Base-by-base conservation (phyloP, 2,888 invertebrate genomes). In the Morpho deidamia region DNA sequence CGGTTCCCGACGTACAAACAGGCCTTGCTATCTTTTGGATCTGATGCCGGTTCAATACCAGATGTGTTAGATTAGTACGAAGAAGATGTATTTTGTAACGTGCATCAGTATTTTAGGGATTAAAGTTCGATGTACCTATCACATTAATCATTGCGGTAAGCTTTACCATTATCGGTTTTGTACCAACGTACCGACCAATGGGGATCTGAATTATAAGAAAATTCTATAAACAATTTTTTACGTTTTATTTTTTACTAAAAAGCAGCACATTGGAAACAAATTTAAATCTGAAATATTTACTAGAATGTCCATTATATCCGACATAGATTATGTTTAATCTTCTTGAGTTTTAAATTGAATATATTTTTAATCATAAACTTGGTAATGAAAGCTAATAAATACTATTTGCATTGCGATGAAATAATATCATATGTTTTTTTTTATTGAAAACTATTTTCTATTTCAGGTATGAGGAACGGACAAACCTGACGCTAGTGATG, bases 1-100 rank as follows among this genome's bases (percentile, higher is more conserved):
- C 87, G 85, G 88, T 85, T 82, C 72, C 65, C 63, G 68, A 65
- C 62, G 69, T 68, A 71, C 71, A 68, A 72, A 70, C 76, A 52
- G 60, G 66, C 59, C 60, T 50, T 60, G 68, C 69, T 74, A 74
- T 74, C 75, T 66, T 56, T 66, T 57, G 52, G 66, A 74, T 74
- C 75, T 67, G 68, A 71, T 68, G 65, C 67, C 70, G 65, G 68
- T 61, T 63, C 69, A 63, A 66, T 68, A 68, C 63, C 63, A 68
- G 72, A 74, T 71, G 72, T 69, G 70, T 72, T 70, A 72, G 76
- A 76, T 73, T 72, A 63, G 61, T 63, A 59, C 58, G 68, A 68
- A 68, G 59, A 61, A 59, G 63, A 60, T 70, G 67, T 64, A 68
- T 69, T 66, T 64, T 63, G 58, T 60, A 58, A 58, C 59, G 56